A percentile compares a stretch with the other conserved stretches of the same genome.
Evolutionary conservation across 2,888 invertebrate genomes (phyloP).

Genomic region (Prostheceraeus crozeri): DNA sequence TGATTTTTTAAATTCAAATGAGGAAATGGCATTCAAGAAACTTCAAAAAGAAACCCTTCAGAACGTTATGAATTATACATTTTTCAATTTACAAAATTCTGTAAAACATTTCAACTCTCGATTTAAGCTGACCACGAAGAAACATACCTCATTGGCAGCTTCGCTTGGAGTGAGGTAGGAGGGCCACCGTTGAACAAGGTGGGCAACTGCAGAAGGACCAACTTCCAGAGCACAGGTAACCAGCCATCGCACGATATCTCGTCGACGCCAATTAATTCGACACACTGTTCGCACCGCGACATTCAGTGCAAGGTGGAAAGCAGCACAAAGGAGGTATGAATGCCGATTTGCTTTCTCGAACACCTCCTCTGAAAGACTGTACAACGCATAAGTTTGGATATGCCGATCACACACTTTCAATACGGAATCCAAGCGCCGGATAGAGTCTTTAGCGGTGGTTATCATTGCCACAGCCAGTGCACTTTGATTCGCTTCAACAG

Average conservation of each 20-base stretch:
- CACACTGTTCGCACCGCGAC: slow-evolving; percentile 31
- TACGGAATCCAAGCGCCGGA: slow-evolving; percentile 15
- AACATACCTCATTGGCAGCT: slow-evolving; percentile 26
- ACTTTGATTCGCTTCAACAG: slow-evolving; percentile 73
- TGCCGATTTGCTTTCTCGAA: slow-evolving; percentile 60
- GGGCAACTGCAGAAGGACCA: slow-evolving; percentile 60
- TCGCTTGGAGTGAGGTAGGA: slow-evolving; percentile 30
- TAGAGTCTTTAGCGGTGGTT: slow-evolving; percentile 63
- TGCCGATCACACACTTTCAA: slow-evolving; percentile 61
- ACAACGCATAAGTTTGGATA: slow-evolving; percentile 74
- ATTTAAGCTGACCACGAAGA: no score
- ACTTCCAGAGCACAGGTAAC: slow-evolving; percentile 77
- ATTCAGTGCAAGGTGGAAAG: slow-evolving; percentile 67
- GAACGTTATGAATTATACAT: no score
- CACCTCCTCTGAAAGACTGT: slow-evolving; percentile 71
- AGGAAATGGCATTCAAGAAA: no score
- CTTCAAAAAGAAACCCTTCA: no score
- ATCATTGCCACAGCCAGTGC: slow-evolving; percentile 70
- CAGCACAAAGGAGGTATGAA: slow-evolving; percentile 69
- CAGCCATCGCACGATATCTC: slow-evolving; percentile 81
- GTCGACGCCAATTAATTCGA: slow-evolving; percentile 65
- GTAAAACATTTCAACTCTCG: no score
- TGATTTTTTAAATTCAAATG: no score
- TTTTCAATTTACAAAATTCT: no score
- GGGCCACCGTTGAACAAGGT: slow-evolving; percentile 28